Evolutionary conservation across 2,888 invertebrate genomes (phyloP).

Genomic region (Timandra comae): DNA sequence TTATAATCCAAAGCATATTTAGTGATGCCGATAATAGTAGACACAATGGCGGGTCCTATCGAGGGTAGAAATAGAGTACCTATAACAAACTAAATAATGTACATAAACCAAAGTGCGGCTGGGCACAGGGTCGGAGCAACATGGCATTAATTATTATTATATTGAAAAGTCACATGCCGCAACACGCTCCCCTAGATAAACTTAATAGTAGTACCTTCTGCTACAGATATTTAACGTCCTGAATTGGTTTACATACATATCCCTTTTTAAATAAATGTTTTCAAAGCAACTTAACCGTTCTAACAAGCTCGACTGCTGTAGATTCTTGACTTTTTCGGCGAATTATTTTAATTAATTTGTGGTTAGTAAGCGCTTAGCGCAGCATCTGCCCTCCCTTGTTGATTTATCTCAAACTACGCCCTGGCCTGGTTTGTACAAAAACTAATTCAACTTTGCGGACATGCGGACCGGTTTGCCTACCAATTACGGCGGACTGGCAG

Average conservation of each 20-base stretch:
- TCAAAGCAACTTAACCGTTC: conserved; percentile 37
- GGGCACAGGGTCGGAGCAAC: conserved; percentile 2
- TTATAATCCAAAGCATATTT: no score
- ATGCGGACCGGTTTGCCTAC: conserved; percentile 20
- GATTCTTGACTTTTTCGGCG: conserved; percentile 40
- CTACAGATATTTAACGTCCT: conserved; percentile 1
- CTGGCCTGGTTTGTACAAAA: conserved; percentile 17
- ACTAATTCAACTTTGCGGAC: conserved; percentile 35
- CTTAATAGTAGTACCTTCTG: conserved; percentile 22
- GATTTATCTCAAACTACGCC: conserved; percentile 13
- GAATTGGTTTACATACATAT: not conserved
- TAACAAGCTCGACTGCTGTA: conserved; percentile 38
- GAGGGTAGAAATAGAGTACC: no score
- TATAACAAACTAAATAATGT: not conserved
- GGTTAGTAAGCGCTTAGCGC: conserved; percentile 27
- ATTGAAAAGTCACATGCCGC: conserved; percentile 27
- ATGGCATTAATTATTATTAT: conserved; percentile 16
- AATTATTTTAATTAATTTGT: conserved; percentile 51
- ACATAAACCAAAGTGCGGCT: not conserved
- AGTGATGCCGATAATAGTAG: no score
- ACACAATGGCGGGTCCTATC: no score
- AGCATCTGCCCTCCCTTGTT: conserved; percentile 17
- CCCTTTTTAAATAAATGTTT: conserved; percentile 29
- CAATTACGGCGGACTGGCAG: conserved; percentile 23
- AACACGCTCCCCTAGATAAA: conserved; percentile 28